Conservation (phyloP, 2,888 invertebrate species). For the Drosophila demipolita region DNA sequence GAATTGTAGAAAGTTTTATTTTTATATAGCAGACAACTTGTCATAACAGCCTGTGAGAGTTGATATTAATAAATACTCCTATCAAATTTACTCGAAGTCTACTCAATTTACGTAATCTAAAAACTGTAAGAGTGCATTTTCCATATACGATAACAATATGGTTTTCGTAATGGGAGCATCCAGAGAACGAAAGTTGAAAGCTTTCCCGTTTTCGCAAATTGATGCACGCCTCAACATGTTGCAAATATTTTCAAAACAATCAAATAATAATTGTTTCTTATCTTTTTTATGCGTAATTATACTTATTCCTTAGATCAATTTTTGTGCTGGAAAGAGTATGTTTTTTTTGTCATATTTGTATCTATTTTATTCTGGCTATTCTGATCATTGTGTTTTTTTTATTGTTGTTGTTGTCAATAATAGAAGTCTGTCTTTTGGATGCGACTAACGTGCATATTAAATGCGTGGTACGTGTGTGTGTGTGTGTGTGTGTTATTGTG, state of each 20-base stretch:
- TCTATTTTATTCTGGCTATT: slow-evolving; percentile 17
- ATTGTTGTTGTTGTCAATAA: slow-evolving; percentile 69
- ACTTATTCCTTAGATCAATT: not conserved
- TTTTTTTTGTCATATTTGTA: not conserved
- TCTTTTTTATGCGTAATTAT: not conserved
- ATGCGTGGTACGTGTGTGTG: slow-evolving; percentile 44
- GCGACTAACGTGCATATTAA: slow-evolving; percentile 65
- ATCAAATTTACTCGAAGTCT: not conserved
- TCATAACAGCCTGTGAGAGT: not conserved
- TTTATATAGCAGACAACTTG: not conserved
- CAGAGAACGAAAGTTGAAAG: too few species aligned
- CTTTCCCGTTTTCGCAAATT: not conserved
- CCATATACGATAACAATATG: too few species aligned
- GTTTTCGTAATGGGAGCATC: too few species aligned
- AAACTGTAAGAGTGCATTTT: too few species aligned
- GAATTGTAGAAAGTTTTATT: slow-evolving; percentile 3
- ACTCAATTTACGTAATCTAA: not conserved
- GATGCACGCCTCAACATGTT: not conserved
- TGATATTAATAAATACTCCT: not conserved
- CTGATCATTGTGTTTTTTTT: slow-evolving; percentile 23
- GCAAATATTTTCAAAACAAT: not conserved
- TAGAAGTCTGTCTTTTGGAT: slow-evolving; percentile 55
- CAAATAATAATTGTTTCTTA: not conserved
- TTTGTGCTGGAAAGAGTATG: slow-evolving; percentile 25
- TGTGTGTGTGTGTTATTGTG: slow-evolving; percentile 16